Conservation (phyloP, 2,797 vertebrate genomes). For the Podarcis siculus region DNA sequence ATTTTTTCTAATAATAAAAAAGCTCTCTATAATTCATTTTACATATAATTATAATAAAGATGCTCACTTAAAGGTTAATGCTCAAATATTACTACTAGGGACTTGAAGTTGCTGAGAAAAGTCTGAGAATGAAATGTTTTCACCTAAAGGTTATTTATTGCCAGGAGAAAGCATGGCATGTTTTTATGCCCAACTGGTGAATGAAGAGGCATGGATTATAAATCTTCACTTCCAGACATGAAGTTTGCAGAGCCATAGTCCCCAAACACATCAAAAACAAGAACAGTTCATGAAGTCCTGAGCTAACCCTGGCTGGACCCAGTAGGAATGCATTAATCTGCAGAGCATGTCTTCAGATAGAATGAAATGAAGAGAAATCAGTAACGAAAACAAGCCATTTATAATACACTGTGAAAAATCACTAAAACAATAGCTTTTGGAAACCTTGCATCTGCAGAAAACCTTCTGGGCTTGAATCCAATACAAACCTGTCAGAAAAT, state of each 20-base stretch:
- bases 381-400: slow-evolving; percentile 63
- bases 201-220: slow-evolving; percentile 31
- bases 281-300: slow-evolving; percentile 46
- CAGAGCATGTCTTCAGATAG: slow-evolving; percentile 47
- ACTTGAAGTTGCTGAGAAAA: slow-evolving; percentile 6
- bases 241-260: slow-evolving; percentile 34
- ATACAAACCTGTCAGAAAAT: slow-evolving; percentile 73
- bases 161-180: slow-evolving; percentile 7
- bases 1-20: too few relatives aligned
- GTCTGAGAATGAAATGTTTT: slow-evolving; percentile 33
- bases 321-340: slow-evolving; percentile 61
- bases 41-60: slow-evolving; percentile 14
- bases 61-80: slow-evolving; percentile 5
- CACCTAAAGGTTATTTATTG: slow-evolving; percentile 42
- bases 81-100: slow-evolving; percentile 7
- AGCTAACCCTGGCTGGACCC: slow-evolving; percentile 31
- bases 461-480: slow-evolving; percentile 70
- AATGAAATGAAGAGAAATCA: slow-evolving; percentile 61
- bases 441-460: slow-evolving; percentile 68
- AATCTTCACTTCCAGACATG: slow-evolving; percentile 48
- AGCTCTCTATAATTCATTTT: background rate
- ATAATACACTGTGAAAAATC: slow-evolving; percentile 62
- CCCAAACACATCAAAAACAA: slow-evolving; percentile 53
- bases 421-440: slow-evolving; percentile 67
- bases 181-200: background rate